phyloP scores from a whole-genome alignment of 2,888 invertebrate species.

The Hipparchia semele region DNA sequence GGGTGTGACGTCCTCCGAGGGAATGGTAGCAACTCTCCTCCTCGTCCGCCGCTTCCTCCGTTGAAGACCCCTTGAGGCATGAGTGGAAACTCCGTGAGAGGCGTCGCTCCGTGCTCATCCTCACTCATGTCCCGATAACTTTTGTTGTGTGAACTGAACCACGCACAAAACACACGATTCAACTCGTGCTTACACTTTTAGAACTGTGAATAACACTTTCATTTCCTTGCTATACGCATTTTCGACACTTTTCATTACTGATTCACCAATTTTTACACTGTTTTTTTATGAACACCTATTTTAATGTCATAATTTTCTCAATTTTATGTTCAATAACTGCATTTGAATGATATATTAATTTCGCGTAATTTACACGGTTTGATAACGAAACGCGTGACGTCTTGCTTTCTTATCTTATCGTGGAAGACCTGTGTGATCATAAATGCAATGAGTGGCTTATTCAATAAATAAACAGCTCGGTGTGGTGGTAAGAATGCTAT shows the following conservation, averaged over 20 bases:
- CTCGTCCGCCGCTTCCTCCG: slow-evolving; percentile 78
- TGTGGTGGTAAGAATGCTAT: neutral
- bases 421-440: slow-evolving; percentile 34
- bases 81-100: slow-evolving; percentile 87
- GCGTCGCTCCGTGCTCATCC: slow-evolving; percentile 82
- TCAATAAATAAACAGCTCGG: slow-evolving; percentile 22
- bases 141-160: slow-evolving; percentile 45
- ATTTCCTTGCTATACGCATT: slow-evolving; percentile 12
- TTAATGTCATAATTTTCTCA: slow-evolving; percentile 19
- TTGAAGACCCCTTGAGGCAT: slow-evolving; percentile 85
- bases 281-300: slow-evolving; percentile 2
- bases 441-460: slow-evolving; percentile 21
- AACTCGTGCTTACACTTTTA: slow-evolving; percentile 16
- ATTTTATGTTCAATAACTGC: neutral
- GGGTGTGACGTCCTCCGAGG: slow-evolving; percentile 72
- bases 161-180: slow-evolving; percentile 41
- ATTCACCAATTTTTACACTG: slow-evolving; percentile 17
- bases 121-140: slow-evolving; percentile 70
- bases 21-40: slow-evolving; percentile 79
- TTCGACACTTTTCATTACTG: slow-evolving; percentile 25
- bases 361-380: neutral
- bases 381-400: slow-evolving; percentile 17
- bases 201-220: slow-evolving; percentile 24
- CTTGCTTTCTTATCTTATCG: slow-evolving; percentile 39
- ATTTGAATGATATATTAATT: slow-evolving; percentile 8